A percentile compares a stretch with the other conserved stretches of the same genome.
phyloP scores from a whole-genome alignment of 2,113 vertebrate species.

The Petrocephalus zakoni region DNA sequence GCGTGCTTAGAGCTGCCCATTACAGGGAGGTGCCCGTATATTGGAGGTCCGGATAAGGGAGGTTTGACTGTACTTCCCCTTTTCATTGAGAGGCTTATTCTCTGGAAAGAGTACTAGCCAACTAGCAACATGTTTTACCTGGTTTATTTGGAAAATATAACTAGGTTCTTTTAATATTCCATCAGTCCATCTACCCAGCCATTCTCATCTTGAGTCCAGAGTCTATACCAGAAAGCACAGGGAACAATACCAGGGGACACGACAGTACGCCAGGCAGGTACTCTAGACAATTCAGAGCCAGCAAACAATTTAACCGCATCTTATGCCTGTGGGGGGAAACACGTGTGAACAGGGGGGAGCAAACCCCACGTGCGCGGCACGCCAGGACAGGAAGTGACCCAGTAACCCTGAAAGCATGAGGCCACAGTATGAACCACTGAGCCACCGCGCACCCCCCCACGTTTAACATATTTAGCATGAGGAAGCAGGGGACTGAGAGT shows the following conservation, averaged over 20 bases:
- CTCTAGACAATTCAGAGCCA: not conserved
- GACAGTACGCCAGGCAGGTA: not conserved
- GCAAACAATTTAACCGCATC: not conserved
- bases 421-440: not conserved
- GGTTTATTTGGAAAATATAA: not conserved
- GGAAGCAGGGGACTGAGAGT: not conserved
- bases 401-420: not conserved
- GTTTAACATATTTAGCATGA: not conserved
- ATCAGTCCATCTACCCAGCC: not conserved
- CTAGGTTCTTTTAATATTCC: not conserved
- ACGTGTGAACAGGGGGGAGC: not conserved
- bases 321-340: not conserved
- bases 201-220: not conserved
- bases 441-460: not conserved
- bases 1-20: too few relatives aligned
- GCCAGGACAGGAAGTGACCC: not conserved
- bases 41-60: too few relatives aligned
- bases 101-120: not conserved
- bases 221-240: not conserved
- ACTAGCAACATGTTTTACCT: not conserved
- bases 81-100: too few relatives aligned
- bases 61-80: too few relatives aligned
- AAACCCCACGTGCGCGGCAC: not conserved
- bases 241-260: not conserved
- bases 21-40: too few relatives aligned